These are phyloP conservation scores for Gyrodactylus salaris DNA, from an alignment of 1,140 invertebrate species.

Conservation along the genomic window DNA sequence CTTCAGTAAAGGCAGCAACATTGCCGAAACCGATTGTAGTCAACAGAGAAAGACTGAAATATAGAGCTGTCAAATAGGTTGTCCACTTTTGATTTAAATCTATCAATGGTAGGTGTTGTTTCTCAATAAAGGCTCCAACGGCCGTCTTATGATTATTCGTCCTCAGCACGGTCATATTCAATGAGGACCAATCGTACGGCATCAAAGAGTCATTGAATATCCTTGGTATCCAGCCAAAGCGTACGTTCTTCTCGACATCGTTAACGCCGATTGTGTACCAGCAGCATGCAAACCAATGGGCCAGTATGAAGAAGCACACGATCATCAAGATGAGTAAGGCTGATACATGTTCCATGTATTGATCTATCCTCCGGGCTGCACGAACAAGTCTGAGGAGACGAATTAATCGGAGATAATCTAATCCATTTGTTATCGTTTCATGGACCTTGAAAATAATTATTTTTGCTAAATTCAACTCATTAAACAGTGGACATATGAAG, in stretches of 20 bases:
- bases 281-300: conserved; percentile 48
- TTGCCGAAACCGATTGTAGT: conserved; percentile 88
- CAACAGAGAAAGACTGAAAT: conserved; percentile 96
- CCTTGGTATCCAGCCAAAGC: conserved; percentile 14
- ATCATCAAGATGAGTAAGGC: conserved; percentile 87
- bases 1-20: conserved; percentile 79
- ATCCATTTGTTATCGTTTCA: too few species aligned
- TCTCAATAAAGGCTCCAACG: background rate
- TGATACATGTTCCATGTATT: conserved; percentile 94
- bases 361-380: conserved; percentile 85
- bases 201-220: background rate
- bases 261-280: conserved; percentile 33
- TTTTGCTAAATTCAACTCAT: too few species aligned
- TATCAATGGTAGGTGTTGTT: background rate
- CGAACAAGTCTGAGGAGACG: conserved; percentile 64
- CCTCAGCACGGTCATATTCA: background rate
- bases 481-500: too few species aligned
- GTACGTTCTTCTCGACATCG: conserved; percentile 13
- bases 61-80: conserved; percentile 54
- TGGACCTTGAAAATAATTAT: too few species aligned
- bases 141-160: background rate
- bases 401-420: conserved; percentile 24
- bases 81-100: background rate
- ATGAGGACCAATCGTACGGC: background rate
- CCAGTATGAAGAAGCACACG: conserved; percentile 19